Evolutionary conservation across 2,113 vertebrate species (phyloP).

Genomic region (Phyllostomus hastatus): DNA sequence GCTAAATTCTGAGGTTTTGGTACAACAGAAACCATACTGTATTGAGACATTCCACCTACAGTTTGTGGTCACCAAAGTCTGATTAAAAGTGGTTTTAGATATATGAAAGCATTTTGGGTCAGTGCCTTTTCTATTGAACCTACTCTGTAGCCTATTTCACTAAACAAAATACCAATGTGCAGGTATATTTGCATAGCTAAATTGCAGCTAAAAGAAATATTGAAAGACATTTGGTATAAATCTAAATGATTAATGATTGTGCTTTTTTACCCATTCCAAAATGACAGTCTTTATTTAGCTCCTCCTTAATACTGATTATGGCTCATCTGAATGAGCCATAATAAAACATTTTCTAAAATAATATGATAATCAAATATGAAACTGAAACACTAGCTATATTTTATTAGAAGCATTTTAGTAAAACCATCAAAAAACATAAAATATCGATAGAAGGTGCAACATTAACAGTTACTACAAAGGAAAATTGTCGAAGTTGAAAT

Average conservation of each 20-base stretch:
- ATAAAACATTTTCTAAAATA: constrained; percentile 33
- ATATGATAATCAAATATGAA: constrained; percentile 43
- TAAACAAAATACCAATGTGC: not conserved
- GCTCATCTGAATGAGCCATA: not conserved
- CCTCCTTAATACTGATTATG: not conserved
- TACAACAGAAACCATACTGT: constrained; percentile 78
- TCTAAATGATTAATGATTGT: not conserved
- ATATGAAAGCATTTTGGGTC: constrained; percentile 67
- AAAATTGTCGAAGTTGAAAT: constrained; percentile 56
- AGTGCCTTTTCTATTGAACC: constrained; percentile 58
- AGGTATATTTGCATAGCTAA: constrained; percentile 26
- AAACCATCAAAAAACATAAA: constrained; percentile 32
- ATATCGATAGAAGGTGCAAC: not conserved
- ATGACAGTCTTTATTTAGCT: constrained; percentile 42
- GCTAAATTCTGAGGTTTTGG: constrained; percentile 78
- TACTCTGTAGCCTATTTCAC: constrained; percentile 46
- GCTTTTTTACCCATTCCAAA: constrained; percentile 17
- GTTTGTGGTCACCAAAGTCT: constrained; percentile 74
- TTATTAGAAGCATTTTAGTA: constrained; percentile 44
- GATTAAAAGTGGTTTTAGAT: constrained; percentile 75
- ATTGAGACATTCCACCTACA: constrained; percentile 72
- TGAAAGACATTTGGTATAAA: not conserved
- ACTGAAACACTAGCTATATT: constrained; percentile 37
- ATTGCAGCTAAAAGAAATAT: constrained; percentile 29
- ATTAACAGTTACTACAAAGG: constrained; percentile 33